These are phyloP conservation scores for Drosophila stalkeri DNA, from an alignment of 2,888 invertebrate species.

Conservation along the genomic window DNA sequence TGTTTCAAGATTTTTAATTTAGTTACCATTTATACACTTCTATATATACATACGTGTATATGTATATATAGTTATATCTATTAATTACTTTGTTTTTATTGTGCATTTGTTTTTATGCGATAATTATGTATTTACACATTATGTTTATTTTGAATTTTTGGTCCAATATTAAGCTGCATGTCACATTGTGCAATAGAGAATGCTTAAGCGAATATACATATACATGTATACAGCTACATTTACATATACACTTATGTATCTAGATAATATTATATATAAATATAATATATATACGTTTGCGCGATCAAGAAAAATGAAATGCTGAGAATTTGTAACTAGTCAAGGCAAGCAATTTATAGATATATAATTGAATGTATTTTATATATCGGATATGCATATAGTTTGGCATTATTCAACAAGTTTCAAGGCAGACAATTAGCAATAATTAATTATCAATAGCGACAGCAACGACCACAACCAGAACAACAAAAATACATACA, in stretches of 20 bases:
- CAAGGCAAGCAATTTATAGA: conserved; percentile 43
- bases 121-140: conserved; percentile 37
- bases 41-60: neutral
- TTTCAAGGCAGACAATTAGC: conserved; percentile 21
- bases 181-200: conserved; percentile 49
- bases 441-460: conserved; percentile 21
- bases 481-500: conserved; percentile 18
- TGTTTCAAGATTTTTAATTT: conserved; percentile 52
- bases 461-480: conserved; percentile 9
- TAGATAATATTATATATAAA: conserved; percentile 8
- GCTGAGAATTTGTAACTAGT: conserved; percentile 63
- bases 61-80: neutral
- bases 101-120: conserved; percentile 50
- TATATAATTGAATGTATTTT: conserved; percentile 5
- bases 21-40: conserved; percentile 24
- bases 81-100: conserved; percentile 32
- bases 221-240: neutral
- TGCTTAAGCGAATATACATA: conserved; percentile 10
- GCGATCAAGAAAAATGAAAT: conserved; percentile 10
- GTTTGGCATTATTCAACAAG: conserved; percentile 25
- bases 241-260: conserved; percentile 3
- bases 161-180: conserved; percentile 21
- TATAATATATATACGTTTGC: conserved; percentile 10
- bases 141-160: conserved; percentile 3
- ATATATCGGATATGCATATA: conserved; percentile 12